Percentiles rank a stretch among this genome's conserved stretches.
These are phyloP conservation scores for Apostichopus japonicus DNA, from an alignment of 35 echinoderm and acorn worm species.

Conservation along the genomic window DNA sequence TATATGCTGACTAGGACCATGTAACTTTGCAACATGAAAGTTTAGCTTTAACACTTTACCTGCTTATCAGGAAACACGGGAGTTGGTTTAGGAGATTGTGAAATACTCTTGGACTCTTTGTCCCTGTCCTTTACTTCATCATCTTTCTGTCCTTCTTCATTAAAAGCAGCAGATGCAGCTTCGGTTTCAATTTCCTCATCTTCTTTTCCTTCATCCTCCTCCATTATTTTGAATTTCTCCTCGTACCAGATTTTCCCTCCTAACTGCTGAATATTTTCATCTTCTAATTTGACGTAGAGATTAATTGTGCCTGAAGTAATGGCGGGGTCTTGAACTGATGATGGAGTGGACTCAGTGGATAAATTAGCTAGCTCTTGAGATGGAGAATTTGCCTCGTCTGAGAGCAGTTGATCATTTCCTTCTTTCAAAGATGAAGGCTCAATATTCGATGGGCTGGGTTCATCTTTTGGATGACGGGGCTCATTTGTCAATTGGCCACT, in stretches of 20 bases:
- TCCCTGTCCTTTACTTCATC: neutral
- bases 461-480: neutral
- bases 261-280: constrained; percentile 20
- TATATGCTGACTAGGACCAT: too few relatives aligned
- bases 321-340: neutral
- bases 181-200: neutral
- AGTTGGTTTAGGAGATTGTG: neutral
- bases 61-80: neutral
- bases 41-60: neutral
- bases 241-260: constrained; percentile 29
- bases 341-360: neutral
- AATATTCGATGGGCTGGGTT: neutral
- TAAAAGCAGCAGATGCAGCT: neutral
- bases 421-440: neutral
- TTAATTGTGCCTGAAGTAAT: constrained; percentile 13
- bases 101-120: neutral
- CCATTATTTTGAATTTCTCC: neutral
- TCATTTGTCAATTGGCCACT: neutral
- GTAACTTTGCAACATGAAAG: too few relatives aligned
- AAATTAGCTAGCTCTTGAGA: neutral
- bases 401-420: neutral
- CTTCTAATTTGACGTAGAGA: neutral
- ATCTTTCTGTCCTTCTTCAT: neutral
- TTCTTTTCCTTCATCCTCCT: constrained; percentile 25
- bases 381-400: neutral